Percentiles rank a stretch among this genome's conserved stretches.
phyloP scores from a whole-genome alignment of 2,888 invertebrate genomes.

The Stomorhina lunata region DNA sequence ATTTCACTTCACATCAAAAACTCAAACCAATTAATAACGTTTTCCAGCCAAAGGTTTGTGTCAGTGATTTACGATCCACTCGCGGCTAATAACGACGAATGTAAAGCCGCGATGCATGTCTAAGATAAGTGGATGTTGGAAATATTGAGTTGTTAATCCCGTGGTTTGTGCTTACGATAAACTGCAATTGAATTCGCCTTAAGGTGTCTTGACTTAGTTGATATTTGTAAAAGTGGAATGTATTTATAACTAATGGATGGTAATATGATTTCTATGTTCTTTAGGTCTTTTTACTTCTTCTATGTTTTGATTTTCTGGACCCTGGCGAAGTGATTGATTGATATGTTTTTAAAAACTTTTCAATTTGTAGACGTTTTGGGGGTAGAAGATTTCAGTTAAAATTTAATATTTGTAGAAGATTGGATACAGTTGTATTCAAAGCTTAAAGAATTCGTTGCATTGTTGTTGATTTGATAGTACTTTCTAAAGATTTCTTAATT shows the following conservation, averaged over 20 bases:
- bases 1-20: not conserved
- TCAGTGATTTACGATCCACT: slow-evolving; percentile 60
- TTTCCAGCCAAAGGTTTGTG: slow-evolving; percentile 49
- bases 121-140: not conserved
- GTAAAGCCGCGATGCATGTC: not conserved
- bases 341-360: slow-evolving; percentile 44
- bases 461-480: slow-evolving; percentile 20
- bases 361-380: not conserved
- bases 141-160: slow-evolving; percentile 14
- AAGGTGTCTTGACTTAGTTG: not conserved
- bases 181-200: not conserved
- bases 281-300: not conserved
- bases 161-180: not conserved
- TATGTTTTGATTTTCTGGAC: slow-evolving; percentile 15
- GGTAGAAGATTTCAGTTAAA: slow-evolving; percentile 9
- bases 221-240: slow-evolving; percentile 19
- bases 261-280: slow-evolving; percentile 23
- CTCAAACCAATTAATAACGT: slow-evolving; percentile 28
- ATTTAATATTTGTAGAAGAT: not conserved
- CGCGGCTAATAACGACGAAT: not conserved
- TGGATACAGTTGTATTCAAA: slow-evolving; percentile 22
- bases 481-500: not conserved
- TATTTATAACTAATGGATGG: slow-evolving; percentile 12
- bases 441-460: slow-evolving; percentile 60
- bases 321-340: slow-evolving; percentile 21